phyloP scores from a whole-genome alignment of 2,888 invertebrate genomes.

The Frankliniella intonsa region DNA sequence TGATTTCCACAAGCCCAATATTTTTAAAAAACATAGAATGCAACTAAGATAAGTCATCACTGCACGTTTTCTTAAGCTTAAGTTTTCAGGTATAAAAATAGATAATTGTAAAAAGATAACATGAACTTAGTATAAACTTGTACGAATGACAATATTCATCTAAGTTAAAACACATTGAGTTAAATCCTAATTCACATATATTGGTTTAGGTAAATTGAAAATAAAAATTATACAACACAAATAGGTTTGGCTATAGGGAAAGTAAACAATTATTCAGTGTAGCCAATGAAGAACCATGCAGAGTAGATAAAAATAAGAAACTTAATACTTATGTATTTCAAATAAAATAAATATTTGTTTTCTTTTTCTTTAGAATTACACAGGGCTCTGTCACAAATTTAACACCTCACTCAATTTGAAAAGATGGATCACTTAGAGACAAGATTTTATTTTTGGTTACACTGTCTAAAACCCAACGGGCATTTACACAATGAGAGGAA shows the following conservation, averaged over 20 bases:
- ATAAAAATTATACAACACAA: neutral
- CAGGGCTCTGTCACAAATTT: neutral
- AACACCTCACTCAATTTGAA: neutral
- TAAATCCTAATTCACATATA: too few relatives aligned
- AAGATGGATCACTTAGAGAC: neutral
- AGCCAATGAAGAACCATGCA: neutral
- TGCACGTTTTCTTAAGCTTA: neutral
- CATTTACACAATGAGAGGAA: slow-evolving; percentile 50
- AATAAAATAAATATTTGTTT: neutral
- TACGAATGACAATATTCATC: neutral
- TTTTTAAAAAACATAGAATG: neutral
- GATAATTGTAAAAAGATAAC: neutral
- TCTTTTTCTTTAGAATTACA: neutral
- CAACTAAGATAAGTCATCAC: neutral
- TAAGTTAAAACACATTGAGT: too few relatives aligned
- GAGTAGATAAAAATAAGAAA: neutral
- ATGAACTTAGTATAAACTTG: neutral
- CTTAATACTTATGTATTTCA: neutral
- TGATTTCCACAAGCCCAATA: neutral
- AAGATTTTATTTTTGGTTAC: slow-evolving; percentile 47
- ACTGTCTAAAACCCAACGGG: slow-evolving; percentile 61
- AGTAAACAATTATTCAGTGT: neutral
- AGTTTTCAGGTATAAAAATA: neutral
- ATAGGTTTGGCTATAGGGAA: neutral
- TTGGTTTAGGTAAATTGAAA: neutral